These are phyloP conservation scores for Lepidocyrtoides sp. DNA, from an alignment of 2,888 invertebrate genomes.

Conservation along the genomic window DNA sequence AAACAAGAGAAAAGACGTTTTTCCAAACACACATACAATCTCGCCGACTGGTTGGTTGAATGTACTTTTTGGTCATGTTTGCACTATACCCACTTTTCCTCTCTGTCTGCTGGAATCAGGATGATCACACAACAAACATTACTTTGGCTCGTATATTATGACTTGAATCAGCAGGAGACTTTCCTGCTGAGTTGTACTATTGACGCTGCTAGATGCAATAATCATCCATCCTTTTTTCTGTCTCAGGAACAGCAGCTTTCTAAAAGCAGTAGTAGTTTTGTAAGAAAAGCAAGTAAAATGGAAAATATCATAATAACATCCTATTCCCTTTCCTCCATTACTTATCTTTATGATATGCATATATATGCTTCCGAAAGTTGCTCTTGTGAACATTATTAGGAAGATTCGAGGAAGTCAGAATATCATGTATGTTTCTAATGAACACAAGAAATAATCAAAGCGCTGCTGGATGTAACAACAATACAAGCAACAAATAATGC, in stretches of 20 bases:
- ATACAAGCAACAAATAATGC: constrained; percentile 37
- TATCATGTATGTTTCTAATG: constrained; percentile 50
- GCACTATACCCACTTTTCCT: constrained; percentile 23
- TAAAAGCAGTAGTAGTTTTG: constrained; percentile 14
- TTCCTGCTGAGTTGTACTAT: constrained; percentile 71
- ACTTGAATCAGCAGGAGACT: constrained; percentile 75
- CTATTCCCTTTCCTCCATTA: constrained; percentile 38
- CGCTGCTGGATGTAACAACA: constrained; percentile 53
- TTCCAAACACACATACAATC: constrained; percentile 26
- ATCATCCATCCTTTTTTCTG: constrained; percentile 69
- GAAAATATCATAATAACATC: constrained; percentile 52
- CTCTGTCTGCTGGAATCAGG: background rate
- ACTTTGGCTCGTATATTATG: constrained; percentile 77
- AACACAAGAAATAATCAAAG: constrained; percentile 50
- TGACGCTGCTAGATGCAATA: constrained; percentile 72
- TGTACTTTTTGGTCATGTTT: constrained; percentile 27
- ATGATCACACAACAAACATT: constrained; percentile 65
- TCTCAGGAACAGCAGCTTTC: background rate
- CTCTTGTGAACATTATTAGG: constrained; percentile 22
- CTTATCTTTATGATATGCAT: constrained; percentile 33
- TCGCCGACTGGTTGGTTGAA: constrained; percentile 20
- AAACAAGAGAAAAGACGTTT: constrained; percentile 31
- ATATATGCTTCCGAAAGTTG: constrained; percentile 15
- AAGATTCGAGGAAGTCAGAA: constrained; percentile 40
- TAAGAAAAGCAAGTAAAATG: constrained; percentile 48